A percentile compares a stretch with the other conserved stretches of the same genome.
These are phyloP conservation scores for Drosophila arizonae DNA, from an alignment of 1,140 invertebrate species.

Conservation along the genomic window DNA sequence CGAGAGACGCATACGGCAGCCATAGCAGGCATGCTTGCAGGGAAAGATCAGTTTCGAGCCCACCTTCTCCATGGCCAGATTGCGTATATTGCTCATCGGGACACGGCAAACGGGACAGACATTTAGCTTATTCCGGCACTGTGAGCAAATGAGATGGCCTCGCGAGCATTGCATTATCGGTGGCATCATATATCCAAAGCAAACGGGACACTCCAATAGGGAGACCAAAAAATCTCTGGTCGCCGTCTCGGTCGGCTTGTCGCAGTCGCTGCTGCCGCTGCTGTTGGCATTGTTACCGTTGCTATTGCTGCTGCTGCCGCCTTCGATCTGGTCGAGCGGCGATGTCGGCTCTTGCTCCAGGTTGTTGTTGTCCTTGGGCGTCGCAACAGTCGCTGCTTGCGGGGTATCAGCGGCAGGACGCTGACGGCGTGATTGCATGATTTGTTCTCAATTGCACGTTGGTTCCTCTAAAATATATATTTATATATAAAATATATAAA, in stretches of 20 bases:
- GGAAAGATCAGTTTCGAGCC: constrained; percentile 99
- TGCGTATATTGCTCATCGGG: constrained; percentile 97
- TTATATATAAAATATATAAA: too few relatives aligned
- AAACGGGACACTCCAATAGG: constrained; percentile 99
- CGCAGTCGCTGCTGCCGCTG: constrained; percentile 27
- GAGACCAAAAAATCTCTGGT: constrained; percentile 92
- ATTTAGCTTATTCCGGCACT: constrained; percentile 96
- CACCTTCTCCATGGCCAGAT: constrained; percentile 99
- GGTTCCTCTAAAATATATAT: constrained; percentile 5
- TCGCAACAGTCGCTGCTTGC: constrained; percentile 25
- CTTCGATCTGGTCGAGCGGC: constrained; percentile 12
- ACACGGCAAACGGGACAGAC: constrained; percentile 99
- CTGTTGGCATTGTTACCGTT: not conserved
- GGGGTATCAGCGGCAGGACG: constrained; percentile 24
- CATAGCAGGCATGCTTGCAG: constrained; percentile 97
- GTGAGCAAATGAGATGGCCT: constrained; percentile 94
- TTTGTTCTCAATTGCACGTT: not conserved
- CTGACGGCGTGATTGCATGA: constrained; percentile 45
- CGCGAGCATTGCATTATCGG: constrained; percentile 96
- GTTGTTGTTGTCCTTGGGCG: constrained; percentile 8
- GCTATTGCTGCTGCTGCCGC: constrained; percentile 1
- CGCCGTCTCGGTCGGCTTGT: constrained; percentile 23
- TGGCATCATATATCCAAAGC: constrained; percentile 99
- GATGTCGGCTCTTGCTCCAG: constrained; percentile 6
- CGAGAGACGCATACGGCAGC: constrained; percentile 93